Base-by-base conservation (phyloP, 2,888 invertebrate genomes). In the Sabellastarte sp. region DNA sequence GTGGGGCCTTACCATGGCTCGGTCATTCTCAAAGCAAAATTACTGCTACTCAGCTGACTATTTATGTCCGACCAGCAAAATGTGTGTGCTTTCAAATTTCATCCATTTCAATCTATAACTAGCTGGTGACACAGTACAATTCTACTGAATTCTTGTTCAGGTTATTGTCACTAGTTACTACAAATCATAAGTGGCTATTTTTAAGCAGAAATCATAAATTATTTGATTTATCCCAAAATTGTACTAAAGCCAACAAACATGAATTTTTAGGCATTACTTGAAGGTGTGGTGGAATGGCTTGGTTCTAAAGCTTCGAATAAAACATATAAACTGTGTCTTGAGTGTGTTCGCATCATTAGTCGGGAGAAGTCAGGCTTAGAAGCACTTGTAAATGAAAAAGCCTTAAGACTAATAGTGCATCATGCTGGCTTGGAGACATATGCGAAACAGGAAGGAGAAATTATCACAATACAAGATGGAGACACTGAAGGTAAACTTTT, bases 281-380 rank as follows among this genome's bases (percentile, higher is more conserved):
- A 63, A 20, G 51, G 32, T n/a, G 51, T 67, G 30, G 28, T 71
- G 51, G 56, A 59, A 2, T 20, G 51, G 61, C 63, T 69, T 33
- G 50, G 57, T 24, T 31, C 15, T 51, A 57, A 63, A 28, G 50
- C 52, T 15, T 56, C 59, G 24, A 32, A 50, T 24, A n/a, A 57
- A 3, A 3, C 50, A 15, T 69, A 75, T 60, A 64, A 69, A 31
- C 60, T 72, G 20, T 76, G 78, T 65, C 73, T 82, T 61, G 76
- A 80, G 60, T 75, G 78, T 3, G 64, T 82, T 55, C 73, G 81
- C 56, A 76, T 82, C 53, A 70, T 81, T 60, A 80, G 79, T 60
- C 74, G 82, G 2, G 82, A 82, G 66, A 81, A 80, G 65, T 65
- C 70, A n/a, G 73, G 77, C 58, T 71, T 80, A 51, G 79, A 77